Evolutionary conservation across 2,113 vertebrate species (phyloP), one percentile per base, ranked within the genome.

Genomic region (Anseranas semipalmata): DNA sequence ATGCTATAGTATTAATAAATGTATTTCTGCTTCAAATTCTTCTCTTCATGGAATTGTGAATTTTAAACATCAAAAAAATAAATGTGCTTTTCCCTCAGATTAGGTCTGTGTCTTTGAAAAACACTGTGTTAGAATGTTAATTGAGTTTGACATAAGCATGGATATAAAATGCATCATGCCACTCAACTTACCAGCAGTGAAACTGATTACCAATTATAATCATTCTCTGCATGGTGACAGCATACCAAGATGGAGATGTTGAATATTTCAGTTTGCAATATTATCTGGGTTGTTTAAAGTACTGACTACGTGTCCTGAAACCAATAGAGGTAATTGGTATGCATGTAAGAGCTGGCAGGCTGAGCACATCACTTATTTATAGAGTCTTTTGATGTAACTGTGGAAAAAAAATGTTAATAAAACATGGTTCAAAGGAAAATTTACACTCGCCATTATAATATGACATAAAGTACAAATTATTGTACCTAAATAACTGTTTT

Each of bases 151-250:
- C 98, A 98, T 93, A 97, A 98, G 98, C 98, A 98, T 89, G 95
- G 96, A 97, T 98, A 97, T 97, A 97, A 98, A 98, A 98, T 98
- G 97, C 98, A 97, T 97, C 84, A 77, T 96, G 97, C 98, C 97
- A 98, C 96, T 98, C 98, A 98, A 96, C 96, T 97, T 97, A 97
- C 97, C 97, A 98, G 98, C 97, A 98, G 97, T 90, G 97, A 97
- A 97, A 97, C 98, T 98, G 97, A 98, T 98, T 98, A 98, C 98
- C 98, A 98, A 98, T 98, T 98, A 98, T 98, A 98, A 98, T 98
- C 95, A 55, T 93, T 96, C 97, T 97, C 96, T 98, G 96, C 96
- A 95, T 96, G 95, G 95, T 98, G 98, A 98, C 98, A 98, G 97
- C 97, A 97, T 93, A 98, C 97, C 93, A 97, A 98, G 98, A 98